phyloP scores from a whole-genome alignment of 2,113 vertebrate species.

The Osmerus mordax region DNA sequence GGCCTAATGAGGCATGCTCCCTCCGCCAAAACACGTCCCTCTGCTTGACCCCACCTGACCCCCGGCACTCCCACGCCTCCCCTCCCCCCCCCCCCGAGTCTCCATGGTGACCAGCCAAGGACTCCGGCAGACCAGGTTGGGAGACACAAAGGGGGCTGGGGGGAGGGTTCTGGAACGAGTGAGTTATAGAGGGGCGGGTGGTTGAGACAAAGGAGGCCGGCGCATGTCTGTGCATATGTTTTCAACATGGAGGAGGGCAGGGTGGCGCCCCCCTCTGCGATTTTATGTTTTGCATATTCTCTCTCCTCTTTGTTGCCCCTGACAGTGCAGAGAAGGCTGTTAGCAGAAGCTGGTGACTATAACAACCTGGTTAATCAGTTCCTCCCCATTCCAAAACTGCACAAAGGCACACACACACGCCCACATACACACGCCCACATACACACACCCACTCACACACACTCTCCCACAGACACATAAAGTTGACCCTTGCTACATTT shows the following conservation, averaged over 20 bases:
- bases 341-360: slow-evolving; percentile 51
- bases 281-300: slow-evolving; percentile 32
- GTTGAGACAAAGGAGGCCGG: slow-evolving; percentile 33
- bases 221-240: slow-evolving; percentile 48
- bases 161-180: slow-evolving; percentile 5
- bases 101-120: slow-evolving; percentile 63
- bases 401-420: slow-evolving; percentile 19
- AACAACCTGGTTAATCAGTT: slow-evolving; percentile 56
- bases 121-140: slow-evolving; percentile 41
- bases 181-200: slow-evolving; percentile 35
- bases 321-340: slow-evolving; percentile 36
- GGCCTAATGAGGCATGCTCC: slow-evolving; percentile 72
- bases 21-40: slow-evolving; percentile 65
- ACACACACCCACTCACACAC: neutral
- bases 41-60: slow-evolving; percentile 59
- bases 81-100: slow-evolving; percentile 48
- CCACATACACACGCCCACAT: slow-evolving; percentile 23
- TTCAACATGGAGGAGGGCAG: slow-evolving; percentile 9
- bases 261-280: slow-evolving; percentile 12
- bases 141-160: neutral
- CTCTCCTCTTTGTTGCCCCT: slow-evolving; percentile 44
- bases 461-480: slow-evolving; percentile 2
- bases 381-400: slow-evolving; percentile 31
- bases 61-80: slow-evolving; percentile 45
- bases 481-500: neutral